These are phyloP conservation scores for Eueides isabella DNA, from an alignment of 1,140 invertebrate genomes.

Conservation along the genomic window DNA sequence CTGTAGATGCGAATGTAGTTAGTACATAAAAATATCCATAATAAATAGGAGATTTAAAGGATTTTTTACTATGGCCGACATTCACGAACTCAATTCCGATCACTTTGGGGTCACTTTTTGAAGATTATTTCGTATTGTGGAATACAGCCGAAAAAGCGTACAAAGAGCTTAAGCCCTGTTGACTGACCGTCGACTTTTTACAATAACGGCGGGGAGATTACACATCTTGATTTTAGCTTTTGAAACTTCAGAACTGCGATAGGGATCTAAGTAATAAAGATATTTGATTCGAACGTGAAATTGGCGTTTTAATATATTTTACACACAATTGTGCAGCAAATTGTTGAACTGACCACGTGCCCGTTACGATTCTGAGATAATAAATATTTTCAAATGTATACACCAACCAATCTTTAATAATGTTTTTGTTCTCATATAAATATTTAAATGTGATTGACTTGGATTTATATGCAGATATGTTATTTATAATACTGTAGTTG, in stretches of 20 bases:
- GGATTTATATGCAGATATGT: no score
- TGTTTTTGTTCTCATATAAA: neutral
- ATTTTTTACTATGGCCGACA: slow-evolving; percentile 64
- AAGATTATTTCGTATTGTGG: slow-evolving; percentile 75
- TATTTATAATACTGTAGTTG: no score
- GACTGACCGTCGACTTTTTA: slow-evolving; percentile 72
- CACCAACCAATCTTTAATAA: neutral
- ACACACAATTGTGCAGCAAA: slow-evolving; percentile 42
- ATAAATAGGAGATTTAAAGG: slow-evolving; percentile 61
- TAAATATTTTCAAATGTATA: neutral
- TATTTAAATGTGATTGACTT: neutral
- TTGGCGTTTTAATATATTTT: slow-evolving; percentile 40
- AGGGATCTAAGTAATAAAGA: slow-evolving; percentile 52
- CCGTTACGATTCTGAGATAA: neutral
- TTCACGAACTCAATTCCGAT: slow-evolving; percentile 58
- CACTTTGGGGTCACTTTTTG: slow-evolving; percentile 81
- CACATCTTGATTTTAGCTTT: slow-evolving; percentile 58
- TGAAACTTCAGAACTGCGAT: slow-evolving; percentile 40
- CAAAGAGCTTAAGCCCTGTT: slow-evolving; percentile 67
- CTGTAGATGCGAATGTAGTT: slow-evolving; percentile 40
- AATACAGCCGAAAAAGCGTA: slow-evolving; percentile 65
- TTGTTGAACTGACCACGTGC: slow-evolving; percentile 28
- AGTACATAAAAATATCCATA: slow-evolving; percentile 51
- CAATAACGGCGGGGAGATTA: slow-evolving; percentile 53
- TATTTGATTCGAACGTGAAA: slow-evolving; percentile 61